A percentile compares a stretch with the other conserved stretches of the same genome.
Evolutionary conservation across 2,113 vertebrate species (phyloP).

Genomic region (Nanger granti): DNA sequence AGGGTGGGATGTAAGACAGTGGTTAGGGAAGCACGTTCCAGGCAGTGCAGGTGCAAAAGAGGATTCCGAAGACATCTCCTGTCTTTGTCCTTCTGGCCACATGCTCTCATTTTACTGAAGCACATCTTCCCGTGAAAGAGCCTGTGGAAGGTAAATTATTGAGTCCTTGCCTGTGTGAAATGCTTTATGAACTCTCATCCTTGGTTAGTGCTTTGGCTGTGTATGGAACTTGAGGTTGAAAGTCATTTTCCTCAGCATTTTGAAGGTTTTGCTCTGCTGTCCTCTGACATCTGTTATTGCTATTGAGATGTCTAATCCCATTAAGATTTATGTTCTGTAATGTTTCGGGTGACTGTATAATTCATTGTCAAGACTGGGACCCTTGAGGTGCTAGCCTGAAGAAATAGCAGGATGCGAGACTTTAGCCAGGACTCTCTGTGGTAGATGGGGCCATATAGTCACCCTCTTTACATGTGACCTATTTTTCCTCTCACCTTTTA

Average conservation of each 20-base stretch:
- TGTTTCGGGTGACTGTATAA: not conserved
- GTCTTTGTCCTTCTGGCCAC: not conserved
- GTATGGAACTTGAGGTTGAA: constrained; percentile 1
- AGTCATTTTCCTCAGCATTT: constrained; percentile 12
- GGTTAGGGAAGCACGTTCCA: not conserved
- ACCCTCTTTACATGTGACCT: not conserved
- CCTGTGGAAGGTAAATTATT: not conserved
- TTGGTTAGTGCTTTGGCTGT: not conserved
- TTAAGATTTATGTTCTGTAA: constrained; percentile 25
- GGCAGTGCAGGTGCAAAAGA: not conserved
- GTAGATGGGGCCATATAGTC: not conserved
- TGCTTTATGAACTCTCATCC: not conserved
- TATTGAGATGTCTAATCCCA: not conserved
- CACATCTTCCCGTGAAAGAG: not conserved
- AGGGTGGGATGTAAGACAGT: not conserved
- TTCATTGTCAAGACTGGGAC: not conserved
- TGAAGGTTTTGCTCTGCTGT: not conserved
- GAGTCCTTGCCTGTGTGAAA: not conserved
- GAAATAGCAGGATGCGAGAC: not conserved
- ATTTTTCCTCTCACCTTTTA: not conserved
- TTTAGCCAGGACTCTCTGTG: not conserved
- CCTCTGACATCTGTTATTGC: not conserved
- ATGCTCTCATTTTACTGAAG: not conserved
- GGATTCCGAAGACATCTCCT: not conserved
- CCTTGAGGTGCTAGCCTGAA: not conserved